A percentile compares a stretch with the other conserved stretches of the same genome.
Evolutionary conservation across 2,888 invertebrate genomes (phyloP).

Genomic region (Allophyes oxyacanthae): DNA sequence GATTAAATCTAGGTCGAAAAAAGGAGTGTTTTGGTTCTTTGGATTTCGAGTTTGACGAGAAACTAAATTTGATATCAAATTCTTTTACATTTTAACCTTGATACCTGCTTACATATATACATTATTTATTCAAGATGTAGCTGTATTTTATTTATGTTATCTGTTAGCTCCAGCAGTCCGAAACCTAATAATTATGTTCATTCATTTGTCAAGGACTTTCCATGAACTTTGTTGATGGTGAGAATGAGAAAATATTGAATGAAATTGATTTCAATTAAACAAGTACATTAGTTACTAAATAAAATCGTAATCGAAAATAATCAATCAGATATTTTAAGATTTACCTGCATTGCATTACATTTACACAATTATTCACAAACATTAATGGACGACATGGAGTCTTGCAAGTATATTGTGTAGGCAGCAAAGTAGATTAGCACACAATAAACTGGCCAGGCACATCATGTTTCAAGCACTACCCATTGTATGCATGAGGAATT

Average conservation of each 20-base stretch:
- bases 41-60: background rate
- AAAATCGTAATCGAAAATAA: constrained; percentile 1
- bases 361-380: no score
- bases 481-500: constrained; percentile 49
- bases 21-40: constrained; percentile 2
- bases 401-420: constrained; percentile 12
- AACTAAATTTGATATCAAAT: background rate
- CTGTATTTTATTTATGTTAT: constrained; percentile 10
- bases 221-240: constrained; percentile 5
- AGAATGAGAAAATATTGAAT: constrained; percentile 17
- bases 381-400: constrained; percentile 10
- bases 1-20: constrained; percentile 6
- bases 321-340: constrained; percentile 11
- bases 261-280: constrained; percentile 30
- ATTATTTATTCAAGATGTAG: constrained; percentile 13
- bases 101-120: constrained; percentile 15
- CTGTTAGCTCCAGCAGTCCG: background rate
- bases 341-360: no score
- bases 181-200: constrained; percentile 6
- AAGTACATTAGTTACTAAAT: no score
- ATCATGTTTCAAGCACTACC: constrained; percentile 35
- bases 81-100: constrained; percentile 20
- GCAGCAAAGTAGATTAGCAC: constrained; percentile 47
- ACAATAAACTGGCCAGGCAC: constrained; percentile 47
- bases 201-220: constrained; percentile 17